These are phyloP conservation scores for Scolopax bukidnonensis DNA, from an alignment of 2,797 vertebrate genomes.

Conservation along the genomic window DNA sequence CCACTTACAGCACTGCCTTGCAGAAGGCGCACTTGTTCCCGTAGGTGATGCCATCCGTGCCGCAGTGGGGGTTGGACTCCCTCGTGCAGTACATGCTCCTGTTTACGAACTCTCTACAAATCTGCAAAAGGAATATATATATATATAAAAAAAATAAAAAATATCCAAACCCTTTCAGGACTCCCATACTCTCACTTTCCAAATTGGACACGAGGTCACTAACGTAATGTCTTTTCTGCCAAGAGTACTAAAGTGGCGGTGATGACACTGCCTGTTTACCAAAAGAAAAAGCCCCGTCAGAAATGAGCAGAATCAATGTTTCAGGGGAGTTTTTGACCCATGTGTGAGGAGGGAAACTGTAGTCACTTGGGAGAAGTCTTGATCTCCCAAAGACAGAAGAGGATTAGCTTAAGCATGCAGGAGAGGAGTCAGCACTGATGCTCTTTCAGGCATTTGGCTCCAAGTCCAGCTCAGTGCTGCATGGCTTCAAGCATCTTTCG, in stretches of 20 bases:
- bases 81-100: constrained; percentile 71
- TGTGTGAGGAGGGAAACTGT: not conserved
- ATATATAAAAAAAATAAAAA: not conserved
- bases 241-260: not conserved
- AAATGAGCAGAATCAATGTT: not conserved
- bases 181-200: not conserved
- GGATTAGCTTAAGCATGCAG: not conserved
- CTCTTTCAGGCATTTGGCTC: not conserved
- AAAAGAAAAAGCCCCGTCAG: not conserved
- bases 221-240: not conserved
- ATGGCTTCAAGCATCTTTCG: not conserved
- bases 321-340: not conserved
- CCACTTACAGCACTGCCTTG: constrained; percentile 76
- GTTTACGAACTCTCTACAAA: constrained; percentile 69
- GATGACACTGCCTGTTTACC: not conserved
- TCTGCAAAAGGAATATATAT: constrained; percentile 40
- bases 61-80: constrained; percentile 77
- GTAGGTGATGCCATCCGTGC: constrained; percentile 75
- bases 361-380: not conserved
- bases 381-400: not conserved
- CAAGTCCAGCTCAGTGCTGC: not conserved
- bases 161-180: not conserved
- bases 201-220: not conserved
- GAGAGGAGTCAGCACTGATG: not conserved
- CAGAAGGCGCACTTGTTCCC: constrained; percentile 80